phyloP scores from a whole-genome alignment of 1,140 invertebrate species.

The Caenorhabditis latens region DNA sequence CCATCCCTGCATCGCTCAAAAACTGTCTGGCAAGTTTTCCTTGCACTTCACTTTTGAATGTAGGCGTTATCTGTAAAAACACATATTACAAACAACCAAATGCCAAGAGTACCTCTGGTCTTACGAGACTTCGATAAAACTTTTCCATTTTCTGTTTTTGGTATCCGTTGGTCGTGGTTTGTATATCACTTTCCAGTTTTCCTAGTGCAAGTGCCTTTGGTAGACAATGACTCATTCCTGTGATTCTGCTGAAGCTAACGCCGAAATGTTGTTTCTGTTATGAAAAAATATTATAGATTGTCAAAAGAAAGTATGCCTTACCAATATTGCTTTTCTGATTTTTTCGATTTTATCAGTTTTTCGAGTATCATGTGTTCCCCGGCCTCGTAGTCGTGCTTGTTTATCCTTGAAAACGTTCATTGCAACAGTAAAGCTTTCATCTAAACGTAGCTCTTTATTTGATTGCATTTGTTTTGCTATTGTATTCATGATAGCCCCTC shows the following conservation, averaged over 20 bases:
- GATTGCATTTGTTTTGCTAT: neutral
- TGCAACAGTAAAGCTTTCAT: neutral
- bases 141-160: neutral
- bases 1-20: neutral
- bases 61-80: neutral
- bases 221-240: neutral
- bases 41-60: neutral
- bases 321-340: neutral
- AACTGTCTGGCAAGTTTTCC: neutral
- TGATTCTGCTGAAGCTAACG: neutral
- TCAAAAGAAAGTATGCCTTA: neutral
- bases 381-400: neutral
- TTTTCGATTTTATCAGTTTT: neutral
- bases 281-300: neutral
- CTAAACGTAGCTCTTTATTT: neutral
- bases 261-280: neutral
- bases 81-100: neutral
- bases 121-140: neutral
- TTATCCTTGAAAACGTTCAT: neutral
- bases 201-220: neutral
- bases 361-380: neutral
- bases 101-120: neutral
- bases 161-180: neutral
- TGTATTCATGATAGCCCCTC: neutral
- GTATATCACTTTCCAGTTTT: neutral